Evolutionary conservation across 2,888 invertebrate species (phyloP), one percentile per base, ranked within the genome.

Genomic region (Seira ritae): DNA sequence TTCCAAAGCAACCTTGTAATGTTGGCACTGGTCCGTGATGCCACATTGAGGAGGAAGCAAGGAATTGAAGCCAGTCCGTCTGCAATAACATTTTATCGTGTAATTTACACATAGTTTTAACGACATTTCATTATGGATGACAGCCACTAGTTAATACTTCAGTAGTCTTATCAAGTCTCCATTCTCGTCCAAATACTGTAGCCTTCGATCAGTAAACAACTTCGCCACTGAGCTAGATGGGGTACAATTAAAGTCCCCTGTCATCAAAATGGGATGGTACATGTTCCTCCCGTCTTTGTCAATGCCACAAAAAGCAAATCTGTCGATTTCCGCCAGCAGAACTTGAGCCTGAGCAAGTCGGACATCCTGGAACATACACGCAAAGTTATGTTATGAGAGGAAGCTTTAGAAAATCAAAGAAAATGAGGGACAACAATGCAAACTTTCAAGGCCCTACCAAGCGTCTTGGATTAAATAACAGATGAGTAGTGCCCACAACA

Each of bases 211-310:
- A 0, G 93, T 92, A 70, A 97, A 91, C 67, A 97, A 93, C 77
- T 93, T 91, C 89, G 95, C 94, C 0, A 97, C 93, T 1, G 94
- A 93, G 60, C 96, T 95, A 65, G 93, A 91, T 8, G 97, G 96
- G 79, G 93, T 92, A 1, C 96, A 94, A 91, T 99, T 99, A 85
- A 99, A 95, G 91, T 99, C 99, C 0, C 99, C 99, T 2, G 96
- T 95, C 84, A 99, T 88, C 83, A 99, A 94, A 3, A 96, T 93
- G 0, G 98, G 97, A 55, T 94, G 90, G 90, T 96, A 94, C 2
- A 91, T 90, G 0, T 91, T 90, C 37, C 91, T 91, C 87, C 85
- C 91, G 84, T 65, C 75, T 68, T 68, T 88, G 76, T 86, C 84
- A 55, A 84, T 69, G 1, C 87, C 88, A 60, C 91, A 90, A 89